Evolutionary conservation across 2,888 invertebrate species (phyloP).

Genomic region (Melipona bicolor): DNA sequence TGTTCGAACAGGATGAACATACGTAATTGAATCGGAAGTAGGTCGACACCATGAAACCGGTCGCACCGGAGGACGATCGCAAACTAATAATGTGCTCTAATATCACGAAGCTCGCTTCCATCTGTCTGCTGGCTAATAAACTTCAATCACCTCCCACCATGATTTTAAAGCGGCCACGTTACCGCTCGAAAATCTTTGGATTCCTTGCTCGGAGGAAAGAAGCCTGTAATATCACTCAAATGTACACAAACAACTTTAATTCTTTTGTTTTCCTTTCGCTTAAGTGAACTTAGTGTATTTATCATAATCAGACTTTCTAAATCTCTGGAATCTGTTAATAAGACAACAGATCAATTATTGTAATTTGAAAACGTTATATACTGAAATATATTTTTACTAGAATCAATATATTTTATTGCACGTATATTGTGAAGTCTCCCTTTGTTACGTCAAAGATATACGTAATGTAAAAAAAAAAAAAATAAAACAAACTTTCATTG

Average conservation of each 20-base stretch:
- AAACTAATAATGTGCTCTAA: slow-evolving; percentile 75
- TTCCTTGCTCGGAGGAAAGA: slow-evolving; percentile 34
- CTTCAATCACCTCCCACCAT: slow-evolving; percentile 72
- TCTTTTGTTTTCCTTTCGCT: slow-evolving; percentile 24
- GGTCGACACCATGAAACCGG: slow-evolving; percentile 65
- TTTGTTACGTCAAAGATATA: neutral
- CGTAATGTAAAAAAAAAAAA: slow-evolving; percentile 7
- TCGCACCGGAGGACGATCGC: slow-evolving; percentile 69
- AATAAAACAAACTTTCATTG: neutral
- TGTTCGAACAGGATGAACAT: slow-evolving; percentile 41
- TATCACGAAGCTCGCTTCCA: slow-evolving; percentile 66
- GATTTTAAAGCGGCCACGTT: slow-evolving; percentile 58
- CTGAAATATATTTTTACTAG: neutral
- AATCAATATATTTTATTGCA: neutral
- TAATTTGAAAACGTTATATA: neutral
- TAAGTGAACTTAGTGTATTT: neutral
- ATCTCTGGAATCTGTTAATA: slow-evolving; percentile 1
- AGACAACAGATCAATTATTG: neutral
- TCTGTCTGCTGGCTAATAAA: slow-evolving; percentile 72
- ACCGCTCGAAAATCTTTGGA: slow-evolving; percentile 45
- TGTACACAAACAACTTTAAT: slow-evolving; percentile 35
- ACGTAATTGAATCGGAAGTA: slow-evolving; percentile 52
- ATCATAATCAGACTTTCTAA: neutral
- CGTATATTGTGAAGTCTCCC: neutral
- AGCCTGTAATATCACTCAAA: slow-evolving; percentile 28